These are phyloP conservation scores for Linepithema humile DNA, from an alignment of 1,140 invertebrate species.

Conservation along the genomic window DNA sequence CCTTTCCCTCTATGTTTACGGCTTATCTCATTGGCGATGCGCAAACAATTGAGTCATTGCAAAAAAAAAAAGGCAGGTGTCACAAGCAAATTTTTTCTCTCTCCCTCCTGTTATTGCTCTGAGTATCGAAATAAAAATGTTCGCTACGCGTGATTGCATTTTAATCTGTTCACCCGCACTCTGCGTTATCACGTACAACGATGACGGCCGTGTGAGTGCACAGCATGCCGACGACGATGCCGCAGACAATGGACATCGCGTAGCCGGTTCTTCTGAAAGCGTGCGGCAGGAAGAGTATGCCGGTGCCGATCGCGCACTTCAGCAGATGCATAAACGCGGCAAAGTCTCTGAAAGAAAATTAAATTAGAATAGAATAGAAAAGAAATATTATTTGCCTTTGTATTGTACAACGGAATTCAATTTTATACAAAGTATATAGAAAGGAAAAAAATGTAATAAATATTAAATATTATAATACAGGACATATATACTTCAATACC, in stretches of 20 bases:
- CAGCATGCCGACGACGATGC: constrained; percentile 81
- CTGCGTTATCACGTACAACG: constrained; percentile 75
- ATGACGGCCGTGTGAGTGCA: constrained; percentile 84
- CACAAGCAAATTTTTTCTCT: not conserved
- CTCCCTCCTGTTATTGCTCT: too few relatives aligned
- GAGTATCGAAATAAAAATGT: too few relatives aligned
- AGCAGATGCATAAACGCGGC: constrained; percentile 84
- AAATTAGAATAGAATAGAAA: too few relatives aligned
- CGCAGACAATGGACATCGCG: constrained; percentile 81
- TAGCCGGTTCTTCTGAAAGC: constrained; percentile 87
- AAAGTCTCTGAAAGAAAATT: constrained; percentile 78
- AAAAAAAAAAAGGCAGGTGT: not conserved
- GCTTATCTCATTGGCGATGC: not conserved
- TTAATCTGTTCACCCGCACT: not conserved
- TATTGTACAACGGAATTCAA: too few relatives aligned
- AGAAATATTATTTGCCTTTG: too few relatives aligned
- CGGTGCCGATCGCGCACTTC: constrained; percentile 86
- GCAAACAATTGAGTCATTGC: constrained; percentile 13
- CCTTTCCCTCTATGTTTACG: not conserved
- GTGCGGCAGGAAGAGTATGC: constrained; percentile 86
- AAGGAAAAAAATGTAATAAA: too few relatives aligned
- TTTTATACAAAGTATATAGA: too few relatives aligned
- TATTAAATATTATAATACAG: too few relatives aligned
- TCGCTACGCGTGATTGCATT: too few relatives aligned
- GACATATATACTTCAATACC: too few relatives aligned